phyloP scores from a whole-genome alignment of 92 coral and sea anemone species.

The Porites lobata region DNA sequence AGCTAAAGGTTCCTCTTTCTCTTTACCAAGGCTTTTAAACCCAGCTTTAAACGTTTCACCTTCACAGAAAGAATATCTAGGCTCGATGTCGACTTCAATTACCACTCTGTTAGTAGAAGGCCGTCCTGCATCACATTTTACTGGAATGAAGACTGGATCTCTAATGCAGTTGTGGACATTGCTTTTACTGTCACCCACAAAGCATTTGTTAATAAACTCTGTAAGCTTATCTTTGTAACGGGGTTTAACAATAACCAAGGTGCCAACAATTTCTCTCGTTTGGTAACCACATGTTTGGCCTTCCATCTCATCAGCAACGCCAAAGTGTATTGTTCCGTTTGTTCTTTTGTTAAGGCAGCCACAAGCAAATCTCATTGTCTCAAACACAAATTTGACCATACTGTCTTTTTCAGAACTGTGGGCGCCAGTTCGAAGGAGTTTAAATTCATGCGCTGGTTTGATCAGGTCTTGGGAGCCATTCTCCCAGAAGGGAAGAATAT shows the following conservation, averaged over 20 bases:
- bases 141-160: slow-evolving; percentile 51
- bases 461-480: slow-evolving; percentile 58
- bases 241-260: not conserved
- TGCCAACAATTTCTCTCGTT: slow-evolving; percentile 50
- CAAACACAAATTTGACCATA: slow-evolving; percentile 39
- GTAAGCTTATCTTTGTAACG: slow-evolving; percentile 39
- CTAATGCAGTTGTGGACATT: slow-evolving; percentile 54
- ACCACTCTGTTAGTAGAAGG: not conserved
- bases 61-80: slow-evolving; percentile 30
- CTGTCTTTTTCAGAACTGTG: not conserved
- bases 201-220: slow-evolving; percentile 58
- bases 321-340: slow-evolving; percentile 71
- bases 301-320: slow-evolving; percentile 47
- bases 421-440: slow-evolving; percentile 22
- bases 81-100: slow-evolving; percentile 65
- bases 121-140: not conserved
- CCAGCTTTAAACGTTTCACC: slow-evolving; percentile 44
- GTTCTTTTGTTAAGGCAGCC: slow-evolving; percentile 60
- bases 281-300: slow-evolving; percentile 16
- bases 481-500: slow-evolving; percentile 37
- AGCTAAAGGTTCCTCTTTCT: not conserved
- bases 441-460: slow-evolving; percentile 50
- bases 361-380: slow-evolving; percentile 58
- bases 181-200: slow-evolving; percentile 45
- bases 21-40: slow-evolving; percentile 16